Evolutionary conservation across 2,797 vertebrate species (phyloP).

Genomic region (Pteropus rufus): DNA sequence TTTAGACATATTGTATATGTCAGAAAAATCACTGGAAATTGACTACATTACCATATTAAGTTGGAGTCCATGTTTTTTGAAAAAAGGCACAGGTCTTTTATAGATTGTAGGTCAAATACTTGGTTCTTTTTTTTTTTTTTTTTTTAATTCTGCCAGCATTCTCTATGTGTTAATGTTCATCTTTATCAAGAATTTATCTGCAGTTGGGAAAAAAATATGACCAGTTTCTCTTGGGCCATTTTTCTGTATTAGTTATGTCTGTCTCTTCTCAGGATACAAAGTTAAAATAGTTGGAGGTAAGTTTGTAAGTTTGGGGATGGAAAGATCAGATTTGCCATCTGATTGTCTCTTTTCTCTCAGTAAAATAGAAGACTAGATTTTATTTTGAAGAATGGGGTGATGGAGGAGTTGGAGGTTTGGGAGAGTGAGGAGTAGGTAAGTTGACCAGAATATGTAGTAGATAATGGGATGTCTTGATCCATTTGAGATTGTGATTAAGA

Average conservation of each 20-base stretch:
- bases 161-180: background rate
- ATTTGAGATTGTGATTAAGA: background rate
- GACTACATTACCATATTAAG: background rate
- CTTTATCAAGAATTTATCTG: background rate
- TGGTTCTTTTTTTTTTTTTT: background rate
- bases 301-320: background rate
- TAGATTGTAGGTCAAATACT: background rate
- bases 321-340: slow-evolving; percentile 1
- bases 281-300: background rate
- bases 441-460: background rate
- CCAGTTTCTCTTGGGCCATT: background rate
- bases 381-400: background rate
- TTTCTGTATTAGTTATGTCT: background rate
- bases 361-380: background rate
- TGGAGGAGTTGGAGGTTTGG: background rate
- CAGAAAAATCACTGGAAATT: background rate
- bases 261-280: background rate
- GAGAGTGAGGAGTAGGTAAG: background rate
- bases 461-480: background rate
- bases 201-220: background rate
- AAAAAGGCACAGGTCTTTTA: background rate
- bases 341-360: background rate
- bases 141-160: background rate
- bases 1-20: background rate
- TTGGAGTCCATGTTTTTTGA: background rate